Evolutionary conservation across 2,113 vertebrate species (phyloP), one percentile per base, ranked within the genome.

Genomic region (Tor tambroides): DNA sequence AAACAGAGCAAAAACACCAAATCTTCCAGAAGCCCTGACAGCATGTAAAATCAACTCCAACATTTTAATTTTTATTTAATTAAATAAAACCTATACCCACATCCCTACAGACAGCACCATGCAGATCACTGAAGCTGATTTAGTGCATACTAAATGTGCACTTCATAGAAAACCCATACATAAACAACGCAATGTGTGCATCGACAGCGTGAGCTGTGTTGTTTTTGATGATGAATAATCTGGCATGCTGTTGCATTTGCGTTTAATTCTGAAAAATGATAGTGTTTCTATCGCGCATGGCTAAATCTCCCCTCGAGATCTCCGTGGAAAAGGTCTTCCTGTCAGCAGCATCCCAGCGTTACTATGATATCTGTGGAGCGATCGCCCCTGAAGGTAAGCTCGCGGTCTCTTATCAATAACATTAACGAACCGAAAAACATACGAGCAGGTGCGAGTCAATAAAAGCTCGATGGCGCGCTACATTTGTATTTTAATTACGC

Each of bases 301-400:
- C 84, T 83, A 80, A 72, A 85, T 79, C 74, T 71, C 88, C 61
- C 35, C 32, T 15, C 30, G 74, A 82, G 87, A 87, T 90, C 79
- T 85, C 80, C 80, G 76, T 72, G 82, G 65, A 83, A 85, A 59
- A 85, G 28, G 56, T 67, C 38, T 69, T 51, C 43, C 89, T 87
- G 79, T 56, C 84, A 78, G 87, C 82, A 86, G 87, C 82, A 86
- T 89, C 86, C 71, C 51, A 77, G 26, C 56, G 65, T 80, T 54
- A 74, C 84, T 41, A 80, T 87, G 83, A 82, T 79, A 56, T 86
- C 79, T 63, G 75, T 35, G 80, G 35, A 87, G 83, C 82, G 30
- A 88, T 87, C 32, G 51, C 85, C 86, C 88, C 82, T 87, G 72
- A 87, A 91, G 92, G 92, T 92, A 90, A 67, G 89, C 49, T 46